phyloP scores from a whole-genome alignment of 2,113 vertebrate species.

The Urocitellus parryii region DNA sequence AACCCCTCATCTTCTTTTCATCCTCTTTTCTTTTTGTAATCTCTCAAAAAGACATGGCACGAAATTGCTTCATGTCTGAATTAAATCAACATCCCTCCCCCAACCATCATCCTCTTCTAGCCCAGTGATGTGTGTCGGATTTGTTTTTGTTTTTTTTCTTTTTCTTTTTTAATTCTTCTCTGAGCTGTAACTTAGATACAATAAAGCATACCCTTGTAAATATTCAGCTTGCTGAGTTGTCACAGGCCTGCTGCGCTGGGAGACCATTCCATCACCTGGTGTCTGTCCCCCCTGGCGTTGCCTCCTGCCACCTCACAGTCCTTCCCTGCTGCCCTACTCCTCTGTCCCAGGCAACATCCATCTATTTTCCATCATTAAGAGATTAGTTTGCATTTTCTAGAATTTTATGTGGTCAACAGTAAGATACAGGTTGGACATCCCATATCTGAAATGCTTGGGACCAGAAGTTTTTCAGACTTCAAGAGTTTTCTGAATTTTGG shows the following conservation, averaged over 20 bases:
- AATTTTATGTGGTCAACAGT: no score
- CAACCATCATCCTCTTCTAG: background rate
- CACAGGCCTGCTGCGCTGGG: background rate
- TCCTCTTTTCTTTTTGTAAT: background rate
- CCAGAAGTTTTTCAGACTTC: no score
- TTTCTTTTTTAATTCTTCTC: no score
- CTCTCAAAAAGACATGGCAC: background rate
- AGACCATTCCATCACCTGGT: no score
- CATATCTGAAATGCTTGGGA: no score
- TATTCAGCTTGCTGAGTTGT: background rate
- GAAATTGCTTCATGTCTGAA: slow-evolving; percentile 18
- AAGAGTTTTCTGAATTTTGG: no score
- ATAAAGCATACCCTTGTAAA: background rate
- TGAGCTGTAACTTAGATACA: background rate
- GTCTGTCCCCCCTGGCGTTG: no score
- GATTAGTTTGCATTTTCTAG: no score
- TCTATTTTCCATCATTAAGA: no score
- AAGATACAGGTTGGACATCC: no score
- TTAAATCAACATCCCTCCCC: background rate
- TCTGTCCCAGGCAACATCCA: background rate
- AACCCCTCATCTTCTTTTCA: background rate
- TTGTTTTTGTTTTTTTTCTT: no score
- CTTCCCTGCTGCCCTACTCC: background rate
- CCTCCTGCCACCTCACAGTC: background rate
- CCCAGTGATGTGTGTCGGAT: background rate